These are phyloP conservation scores for Epirrita christyi DNA, from an alignment of 2,888 invertebrate genomes.

Conservation along the genomic window DNA sequence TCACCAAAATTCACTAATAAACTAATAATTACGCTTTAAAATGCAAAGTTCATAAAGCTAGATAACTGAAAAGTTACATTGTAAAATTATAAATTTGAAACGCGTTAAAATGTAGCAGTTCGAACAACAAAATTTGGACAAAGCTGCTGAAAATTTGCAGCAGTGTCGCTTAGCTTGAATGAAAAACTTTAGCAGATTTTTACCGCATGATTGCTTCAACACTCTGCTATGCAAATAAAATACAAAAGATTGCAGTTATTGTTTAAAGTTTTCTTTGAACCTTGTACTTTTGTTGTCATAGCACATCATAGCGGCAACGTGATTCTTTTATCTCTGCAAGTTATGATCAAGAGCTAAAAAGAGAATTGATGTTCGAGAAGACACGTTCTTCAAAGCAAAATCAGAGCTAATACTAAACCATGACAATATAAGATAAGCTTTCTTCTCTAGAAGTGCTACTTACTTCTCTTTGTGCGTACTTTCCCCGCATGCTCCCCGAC, in stretches of 20 bases:
- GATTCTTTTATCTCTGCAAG: too few species aligned
- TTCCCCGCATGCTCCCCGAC: too few species aligned
- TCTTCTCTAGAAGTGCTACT: too few species aligned
- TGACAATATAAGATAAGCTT: too few species aligned
- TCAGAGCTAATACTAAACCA: too few species aligned
- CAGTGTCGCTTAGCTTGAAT: slow-evolving; percentile 27
- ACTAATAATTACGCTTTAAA: slow-evolving; percentile 17
- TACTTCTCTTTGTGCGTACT: too few species aligned
- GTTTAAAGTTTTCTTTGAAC: not conserved
- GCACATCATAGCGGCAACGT: too few species aligned
- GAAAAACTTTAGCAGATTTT: slow-evolving; percentile 43
- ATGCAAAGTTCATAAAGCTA: slow-evolving; percentile 22
- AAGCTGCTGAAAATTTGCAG: slow-evolving; percentile 31
- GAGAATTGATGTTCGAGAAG: too few species aligned
- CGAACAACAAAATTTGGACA: slow-evolving; percentile 35
- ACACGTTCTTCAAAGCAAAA: too few species aligned
- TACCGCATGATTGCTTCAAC: slow-evolving; percentile 44
- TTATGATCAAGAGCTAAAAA: too few species aligned
- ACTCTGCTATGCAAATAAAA: slow-evolving; percentile 30
- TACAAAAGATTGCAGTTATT: slow-evolving; percentile 4
- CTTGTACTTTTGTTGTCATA: too few species aligned
- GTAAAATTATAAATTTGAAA: slow-evolving; percentile 27
- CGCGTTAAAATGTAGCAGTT: slow-evolving; percentile 34
- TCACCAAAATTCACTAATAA: slow-evolving; percentile 7
- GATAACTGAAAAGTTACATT: slow-evolving; percentile 25